Base-by-base conservation (phyloP, 2,113 vertebrate species). In the Rhegmatorhina hoffmannsi region DNA sequence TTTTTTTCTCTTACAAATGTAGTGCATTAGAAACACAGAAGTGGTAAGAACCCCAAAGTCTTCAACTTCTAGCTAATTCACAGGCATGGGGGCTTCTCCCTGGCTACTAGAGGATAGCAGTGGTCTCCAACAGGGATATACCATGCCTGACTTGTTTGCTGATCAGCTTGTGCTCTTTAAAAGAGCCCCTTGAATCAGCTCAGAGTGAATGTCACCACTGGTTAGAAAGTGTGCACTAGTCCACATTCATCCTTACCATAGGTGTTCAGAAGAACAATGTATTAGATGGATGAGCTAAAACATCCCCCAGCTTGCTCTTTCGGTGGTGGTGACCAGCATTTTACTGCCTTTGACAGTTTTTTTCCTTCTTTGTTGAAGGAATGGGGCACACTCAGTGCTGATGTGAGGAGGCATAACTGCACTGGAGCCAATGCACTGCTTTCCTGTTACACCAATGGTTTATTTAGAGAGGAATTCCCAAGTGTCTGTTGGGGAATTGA, bases 191-290 rank as follows among this genome's bases (percentile, higher is more conserved):
- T 38, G 13, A 43, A 28, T 15, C 38, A 43, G 9, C 52, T 73
- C 9, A 2, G 33, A 29, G 43, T 2, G 3, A 28, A 77, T 63
- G 19, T 23, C 64, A 36, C 28, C 21, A 2, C 31, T 8, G 40
- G 33, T 23, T 53, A 62, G n/a, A 28, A 55, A n/a, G 13, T 40
- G 20, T 13, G 20, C 11, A 5, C 9, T 14, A 8, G 5, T 13
- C 18, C 38, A 7, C 21, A 46, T 52, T n/a, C 29, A 60, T 15
- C 50, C 36, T 36, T 60, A 11, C 1, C 0, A 0, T 1, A 53
- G 19, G 31, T 29, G 34, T 2, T 53, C 3, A 74, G 43, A 36
- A 56, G 38, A 47, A 16, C 14, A 26, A 26, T 9, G 0, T 11
- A 21, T 1, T 14, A 40, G 25, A 59, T 3, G 59, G 78, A 62